Evolutionary conservation across 2,113 vertebrate genomes (phyloP), one percentile per base, ranked within the genome.

Genomic region (Onychorhynchus coronatus): DNA sequence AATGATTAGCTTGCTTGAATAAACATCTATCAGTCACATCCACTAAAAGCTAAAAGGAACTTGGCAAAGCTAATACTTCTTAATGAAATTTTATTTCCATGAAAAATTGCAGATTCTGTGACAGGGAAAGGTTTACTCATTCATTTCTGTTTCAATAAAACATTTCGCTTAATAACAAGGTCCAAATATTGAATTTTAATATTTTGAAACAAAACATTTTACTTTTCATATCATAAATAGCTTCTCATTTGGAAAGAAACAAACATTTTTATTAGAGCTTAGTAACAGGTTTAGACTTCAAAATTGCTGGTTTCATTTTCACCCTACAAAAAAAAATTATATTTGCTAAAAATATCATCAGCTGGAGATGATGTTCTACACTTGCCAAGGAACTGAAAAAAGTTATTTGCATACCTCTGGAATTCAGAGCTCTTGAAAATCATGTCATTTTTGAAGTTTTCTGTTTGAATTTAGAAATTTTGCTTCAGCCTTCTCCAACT

Each of bases 281-380:
- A 88, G 75, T 46, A 83, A 66, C 8, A 56, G 31, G 8, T 91
- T 91, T 95, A 65, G 44, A 85, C 77, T 91, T 70, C 35, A 75
- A 87, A 96, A 92, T 75, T 75, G 33, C 19, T 92, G 56, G 22
- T 87, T 95, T 82, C 31, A 58, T 81, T 95, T 91, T 89, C 73
- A 95, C 8, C 31, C 39, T 46, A 41, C 44, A 52, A 8, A 52
- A 93, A 80, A 84, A 44, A 50, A 11, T 21, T 12, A 2, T 49
- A 31, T 44, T 68, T 65, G 15, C 83, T 91, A 89, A 95, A 95
- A 91, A 89, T 92, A 95, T 24, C 6, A 35, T 68, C 70, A 81
- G 17, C 66, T 94, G 78, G 49, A 87, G 46, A 85, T 12, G n/a
- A 53, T 58, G 37, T 70, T 95, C 88, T 77, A 52, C 15, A 39